Conservation (phyloP, 2,113 vertebrate species). For the Macquaria australasica region DNA sequence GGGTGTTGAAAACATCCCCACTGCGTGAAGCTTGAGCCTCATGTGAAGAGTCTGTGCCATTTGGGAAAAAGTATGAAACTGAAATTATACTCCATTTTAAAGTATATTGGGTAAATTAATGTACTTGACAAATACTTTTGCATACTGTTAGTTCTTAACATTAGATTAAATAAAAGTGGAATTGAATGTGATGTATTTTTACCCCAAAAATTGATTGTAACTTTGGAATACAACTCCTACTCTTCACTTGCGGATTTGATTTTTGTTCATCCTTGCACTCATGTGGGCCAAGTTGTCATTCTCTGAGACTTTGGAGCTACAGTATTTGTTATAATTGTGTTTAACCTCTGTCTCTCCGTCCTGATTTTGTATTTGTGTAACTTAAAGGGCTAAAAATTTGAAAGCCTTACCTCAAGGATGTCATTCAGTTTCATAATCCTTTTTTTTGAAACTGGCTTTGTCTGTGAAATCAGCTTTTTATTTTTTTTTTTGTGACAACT, state of each 20-base stretch:
- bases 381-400: slow-evolving; percentile 64
- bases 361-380: slow-evolving; percentile 49
- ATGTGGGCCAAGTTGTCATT: slow-evolving; percentile 19
- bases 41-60: slow-evolving; percentile 40
- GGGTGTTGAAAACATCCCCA: slow-evolving; percentile 59
- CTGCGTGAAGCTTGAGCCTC: slow-evolving; percentile 27
- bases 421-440: slow-evolving; percentile 48
- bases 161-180: background rate
- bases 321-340: slow-evolving; percentile 58
- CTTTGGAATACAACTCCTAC: background rate
- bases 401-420: slow-evolving; percentile 70
- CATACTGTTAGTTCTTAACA: background rate
- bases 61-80: background rate
- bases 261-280: slow-evolving; percentile 51
- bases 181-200: background rate
- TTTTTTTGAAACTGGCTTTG: slow-evolving; percentile 19
- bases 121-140: background rate
- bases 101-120: background rate
- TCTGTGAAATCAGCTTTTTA: slow-evolving; percentile 53
- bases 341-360: slow-evolving; percentile 52
- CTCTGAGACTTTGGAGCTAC: slow-evolving; percentile 36
- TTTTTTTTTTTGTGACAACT: slow-evolving; percentile 6
- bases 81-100: background rate
- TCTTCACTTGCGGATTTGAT: background rate
- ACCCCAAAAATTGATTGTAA: background rate